phyloP scores from a whole-genome alignment of 2,113 vertebrate genomes.

The Meriones unguiculatus region DNA sequence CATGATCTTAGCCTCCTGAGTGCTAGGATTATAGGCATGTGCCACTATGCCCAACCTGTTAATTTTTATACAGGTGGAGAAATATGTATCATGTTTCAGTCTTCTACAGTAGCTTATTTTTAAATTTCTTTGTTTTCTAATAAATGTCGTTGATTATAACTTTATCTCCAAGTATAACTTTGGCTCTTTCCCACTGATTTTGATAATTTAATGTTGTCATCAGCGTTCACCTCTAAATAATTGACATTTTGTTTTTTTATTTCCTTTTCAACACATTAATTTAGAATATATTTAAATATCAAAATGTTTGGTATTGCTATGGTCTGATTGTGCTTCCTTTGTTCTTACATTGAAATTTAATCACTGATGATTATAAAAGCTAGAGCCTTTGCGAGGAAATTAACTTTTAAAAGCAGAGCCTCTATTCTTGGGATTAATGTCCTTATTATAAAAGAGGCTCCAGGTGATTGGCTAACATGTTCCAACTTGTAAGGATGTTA shows the following conservation, averaged over 20 bases:
- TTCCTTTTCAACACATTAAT: conserved; percentile 18
- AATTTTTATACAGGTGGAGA: not conserved
- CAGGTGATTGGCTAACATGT: not conserved
- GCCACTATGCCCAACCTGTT: not conserved
- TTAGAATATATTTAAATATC: conserved; percentile 46
- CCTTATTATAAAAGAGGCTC: not conserved
- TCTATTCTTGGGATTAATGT: not conserved
- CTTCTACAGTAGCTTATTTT: not conserved
- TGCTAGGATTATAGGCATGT: not conserved
- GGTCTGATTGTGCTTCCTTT: not conserved
- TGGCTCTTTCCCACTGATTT: conserved; percentile 17
- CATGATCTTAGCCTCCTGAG: not conserved
- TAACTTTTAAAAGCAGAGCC: not conserved
- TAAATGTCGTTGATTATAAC: conserved; percentile 34
- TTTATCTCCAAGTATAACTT: conserved; percentile 24
- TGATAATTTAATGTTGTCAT: conserved; percentile 38
- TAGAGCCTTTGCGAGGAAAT: not conserved
- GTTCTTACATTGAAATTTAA: not conserved
- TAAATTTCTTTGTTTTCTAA: conserved; percentile 26
- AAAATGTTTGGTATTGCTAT: not conserved
- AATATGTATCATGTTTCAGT: not conserved
- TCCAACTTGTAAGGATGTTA: not conserved
- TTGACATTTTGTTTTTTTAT: conserved; percentile 35
- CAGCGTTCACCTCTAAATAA: conserved; percentile 25
- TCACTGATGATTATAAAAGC: not conserved